Percentiles rank a stretch among this genome's conserved stretches.
Conservation (phyloP, 92 coral and sea anemone species). For the Chrysogorgia sp. region DNA sequence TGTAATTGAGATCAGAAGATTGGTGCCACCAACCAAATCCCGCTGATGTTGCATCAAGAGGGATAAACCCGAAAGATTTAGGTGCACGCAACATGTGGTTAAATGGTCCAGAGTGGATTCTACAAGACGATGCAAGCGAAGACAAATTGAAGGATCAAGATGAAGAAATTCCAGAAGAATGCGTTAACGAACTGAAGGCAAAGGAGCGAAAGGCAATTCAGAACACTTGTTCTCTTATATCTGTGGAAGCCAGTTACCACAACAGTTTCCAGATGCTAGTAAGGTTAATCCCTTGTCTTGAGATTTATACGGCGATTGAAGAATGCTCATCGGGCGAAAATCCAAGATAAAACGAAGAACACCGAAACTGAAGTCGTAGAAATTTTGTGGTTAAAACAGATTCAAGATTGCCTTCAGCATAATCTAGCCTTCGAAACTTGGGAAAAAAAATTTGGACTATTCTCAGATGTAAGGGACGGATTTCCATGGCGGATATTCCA, state of each 20-base stretch:
- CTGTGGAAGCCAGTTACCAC: neutral
- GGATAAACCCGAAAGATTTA: too few species aligned
- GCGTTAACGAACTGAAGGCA: slow-evolving; percentile 30
- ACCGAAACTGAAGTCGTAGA: slow-evolving; percentile 5
- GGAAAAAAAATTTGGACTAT: slow-evolving; percentile 40
- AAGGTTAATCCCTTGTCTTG: neutral
- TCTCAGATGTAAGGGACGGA: slow-evolving; percentile 58
- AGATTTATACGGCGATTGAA: slow-evolving; percentile 12
- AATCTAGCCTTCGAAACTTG: slow-evolving; percentile 41
- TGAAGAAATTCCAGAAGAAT: slow-evolving; percentile 21
- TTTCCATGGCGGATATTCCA: slow-evolving; percentile 33
- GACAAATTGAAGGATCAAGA: neutral
- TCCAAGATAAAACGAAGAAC: slow-evolving; percentile 4
- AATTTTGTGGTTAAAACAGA: slow-evolving; percentile 13
- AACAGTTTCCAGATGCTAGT: slow-evolving; percentile 37
- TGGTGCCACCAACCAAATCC: too few species aligned
- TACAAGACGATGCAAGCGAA: too few species aligned
- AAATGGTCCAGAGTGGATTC: too few species aligned
- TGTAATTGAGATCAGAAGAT: too few species aligned
- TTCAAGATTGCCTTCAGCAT: slow-evolving; percentile 15
- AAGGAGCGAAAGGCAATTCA: slow-evolving; percentile 21
- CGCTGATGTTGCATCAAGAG: too few species aligned
- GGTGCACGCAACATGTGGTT: slow-evolving; percentile 4
- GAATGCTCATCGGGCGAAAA: slow-evolving; percentile 17
- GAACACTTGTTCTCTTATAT: slow-evolving; percentile 7